Base-by-base conservation (phyloP, 2,888 invertebrate species). In the Venusia cambrica region DNA sequence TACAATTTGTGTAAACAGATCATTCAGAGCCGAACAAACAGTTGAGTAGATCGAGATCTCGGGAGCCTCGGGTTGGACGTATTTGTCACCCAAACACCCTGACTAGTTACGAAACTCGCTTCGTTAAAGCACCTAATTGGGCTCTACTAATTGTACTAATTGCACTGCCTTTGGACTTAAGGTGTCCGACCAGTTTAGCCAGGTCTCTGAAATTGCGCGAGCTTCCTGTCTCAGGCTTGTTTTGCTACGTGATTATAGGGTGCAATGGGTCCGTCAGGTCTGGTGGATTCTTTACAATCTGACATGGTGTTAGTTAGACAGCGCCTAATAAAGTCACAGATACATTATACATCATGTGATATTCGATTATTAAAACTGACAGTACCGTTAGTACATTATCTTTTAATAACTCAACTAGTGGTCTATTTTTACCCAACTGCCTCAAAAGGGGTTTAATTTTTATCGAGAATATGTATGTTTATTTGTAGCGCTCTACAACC, bases 71-170 rank as follows among this genome's bases (percentile, higher is more conserved):
- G 80, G 78, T 76, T 68, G 72, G 70, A 66, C 67, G 71, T 66
- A 69, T 76, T 75, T 78, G 75, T 76, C 73, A 71, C 70, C 71
- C 67, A 71, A 73, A 74, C 72, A 64, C 65, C 59, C 59, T 40
- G 60, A 57, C 57, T 65, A 69, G 70, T 74, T 71, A 59, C 65
- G 58, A 67, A 75, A 74, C 73, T 75, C 64, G 78, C 75, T 79
- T 80, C 80, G 78, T 78, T 80, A 80, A 73, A 74, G 72, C 75
- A 76, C 61, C 78, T 81, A 80, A 81, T 81, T 80, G 78, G 76
- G 71, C 73, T 70, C 65, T 62, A 61, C 74, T 80, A 79, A 80
- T 79, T 78, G 74, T 76, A 60, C 72, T 79, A 75, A 79, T 79
- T 78, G 74, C 58, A 62, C 71, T 64, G 62, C 71, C 67, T 73